Base-by-base conservation (phyloP, 2,113 vertebrate genomes). In the Paralichthys olivaceus region DNA sequence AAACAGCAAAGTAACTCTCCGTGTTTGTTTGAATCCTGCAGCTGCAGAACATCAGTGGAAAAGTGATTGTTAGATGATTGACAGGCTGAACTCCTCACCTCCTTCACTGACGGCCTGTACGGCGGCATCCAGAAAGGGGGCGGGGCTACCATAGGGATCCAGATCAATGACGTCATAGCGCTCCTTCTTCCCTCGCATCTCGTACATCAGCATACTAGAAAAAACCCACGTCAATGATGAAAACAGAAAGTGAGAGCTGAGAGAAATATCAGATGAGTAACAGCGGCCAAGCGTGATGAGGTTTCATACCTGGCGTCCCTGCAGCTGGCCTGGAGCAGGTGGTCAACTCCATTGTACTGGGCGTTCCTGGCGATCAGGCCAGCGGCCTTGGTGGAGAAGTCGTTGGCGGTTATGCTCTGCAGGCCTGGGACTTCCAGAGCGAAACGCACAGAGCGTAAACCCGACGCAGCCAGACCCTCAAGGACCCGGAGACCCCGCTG, bases 81-180 rank as follows among this genome's bases (percentile, higher is more conserved):
- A 51, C 25, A 51, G 22, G 6, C 1, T 2, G 7, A 69, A 49
- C 0, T 9, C 76, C 94, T 87, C 80, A 97, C 97, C 97, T 93
- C 97, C 97, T 19, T 98, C 96, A 3, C 93, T 90, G 63, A 98
- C 95, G 0, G 96, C 93, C 93, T 98, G 97, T 19, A 99, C 96
- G 0, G 97, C 97, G 0, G 97, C 95, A 0, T 99, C 97, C 69
- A 99, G 88, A 84, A 98, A 99, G 4, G 81, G 55, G 0, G 96
- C 80, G 0, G 97, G 96, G 90, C 97, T 98, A 2, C 97, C 97
- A 0, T 98, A 98, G 0, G 97, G 97, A 70, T 98, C 97, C 80
- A 99, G 93, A 80, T 97, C 97, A 0, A 98, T 98, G 55, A 98
- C 94, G 0, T 99, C 96, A 0, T 96, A 98, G 0, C 93, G 92